Conservation (phyloP, 1,140 invertebrate species). For the Saccostrea echinata region DNA sequence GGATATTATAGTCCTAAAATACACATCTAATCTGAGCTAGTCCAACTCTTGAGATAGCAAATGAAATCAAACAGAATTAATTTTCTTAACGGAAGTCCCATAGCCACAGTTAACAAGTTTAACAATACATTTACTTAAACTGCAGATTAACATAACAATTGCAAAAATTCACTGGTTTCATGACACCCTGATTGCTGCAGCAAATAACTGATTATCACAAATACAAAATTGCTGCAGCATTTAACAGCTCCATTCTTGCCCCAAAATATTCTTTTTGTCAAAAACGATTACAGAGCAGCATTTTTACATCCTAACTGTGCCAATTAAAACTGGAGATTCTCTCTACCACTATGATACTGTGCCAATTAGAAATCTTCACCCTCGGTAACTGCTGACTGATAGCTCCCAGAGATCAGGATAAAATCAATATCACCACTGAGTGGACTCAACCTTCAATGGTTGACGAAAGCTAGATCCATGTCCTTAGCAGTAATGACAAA, state of each 20-base stretch:
- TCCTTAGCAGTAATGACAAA: constrained; percentile 5
- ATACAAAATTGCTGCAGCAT: no score
- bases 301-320: neutral
- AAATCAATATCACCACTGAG: constrained; percentile 7
- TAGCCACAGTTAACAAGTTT: no score
- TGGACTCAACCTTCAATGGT: neutral
- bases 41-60: neutral
- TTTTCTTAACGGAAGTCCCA: neutral
- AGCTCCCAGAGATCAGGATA: neutral
- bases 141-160: no score
- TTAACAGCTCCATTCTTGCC: no score
- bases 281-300: no score
- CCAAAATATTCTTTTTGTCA: no score
- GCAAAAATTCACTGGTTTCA: no score
- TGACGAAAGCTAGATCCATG: neutral
- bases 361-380: constrained; percentile 13
- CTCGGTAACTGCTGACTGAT: neutral
- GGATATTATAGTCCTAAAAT: neutral
- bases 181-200: no score
- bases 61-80: neutral
- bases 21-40: neutral
- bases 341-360: neutral
- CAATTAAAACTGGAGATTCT: neutral
- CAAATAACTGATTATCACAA: no score
- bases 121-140: no score